Evolutionary conservation across 2,797 vertebrate species (phyloP).

Genomic region (Manis crassicaudata): DNA sequence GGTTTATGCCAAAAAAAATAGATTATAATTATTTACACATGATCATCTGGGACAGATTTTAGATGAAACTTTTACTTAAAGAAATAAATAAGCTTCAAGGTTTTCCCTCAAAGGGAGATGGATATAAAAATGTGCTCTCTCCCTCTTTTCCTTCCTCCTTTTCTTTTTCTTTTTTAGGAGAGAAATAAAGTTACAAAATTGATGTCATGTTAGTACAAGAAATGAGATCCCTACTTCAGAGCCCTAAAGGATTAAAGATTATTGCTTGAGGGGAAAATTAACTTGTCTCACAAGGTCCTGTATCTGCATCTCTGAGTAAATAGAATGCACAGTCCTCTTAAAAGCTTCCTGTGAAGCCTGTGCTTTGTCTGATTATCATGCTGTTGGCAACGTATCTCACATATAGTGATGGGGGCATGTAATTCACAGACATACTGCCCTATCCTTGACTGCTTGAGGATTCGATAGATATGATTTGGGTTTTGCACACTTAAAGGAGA

Average conservation of each 20-base stretch:
- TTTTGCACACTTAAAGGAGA: neutral
- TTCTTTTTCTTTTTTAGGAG: neutral
- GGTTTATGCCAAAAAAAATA: conserved; percentile 43
- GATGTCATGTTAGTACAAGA: neutral
- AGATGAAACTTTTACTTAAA: conserved; percentile 29
- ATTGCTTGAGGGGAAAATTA: neutral
- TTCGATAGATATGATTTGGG: neutral
- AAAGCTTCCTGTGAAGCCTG: neutral
- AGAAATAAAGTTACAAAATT: conserved; percentile 44
- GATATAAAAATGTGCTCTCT: neutral
- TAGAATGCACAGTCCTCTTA: neutral
- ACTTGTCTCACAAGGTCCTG: neutral
- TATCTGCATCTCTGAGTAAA: neutral
- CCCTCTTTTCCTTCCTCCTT: neutral
- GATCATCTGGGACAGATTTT: conserved; percentile 55
- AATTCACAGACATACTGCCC: neutral
- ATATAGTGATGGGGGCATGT: rapidly evolving
- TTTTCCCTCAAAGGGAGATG: conserved; percentile 3
- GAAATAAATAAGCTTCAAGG: neutral
- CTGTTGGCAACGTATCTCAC: no score
- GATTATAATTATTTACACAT: conserved; percentile 58
- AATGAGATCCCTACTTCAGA: neutral
- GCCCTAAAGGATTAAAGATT: neutral
- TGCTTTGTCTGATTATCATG: neutral
- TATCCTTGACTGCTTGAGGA: neutral